A percentile compares a stretch with the other conserved stretches of the same genome.
Conservation (phyloP, 1,140 invertebrate genomes). For the Neodiprion fabricii region DNA sequence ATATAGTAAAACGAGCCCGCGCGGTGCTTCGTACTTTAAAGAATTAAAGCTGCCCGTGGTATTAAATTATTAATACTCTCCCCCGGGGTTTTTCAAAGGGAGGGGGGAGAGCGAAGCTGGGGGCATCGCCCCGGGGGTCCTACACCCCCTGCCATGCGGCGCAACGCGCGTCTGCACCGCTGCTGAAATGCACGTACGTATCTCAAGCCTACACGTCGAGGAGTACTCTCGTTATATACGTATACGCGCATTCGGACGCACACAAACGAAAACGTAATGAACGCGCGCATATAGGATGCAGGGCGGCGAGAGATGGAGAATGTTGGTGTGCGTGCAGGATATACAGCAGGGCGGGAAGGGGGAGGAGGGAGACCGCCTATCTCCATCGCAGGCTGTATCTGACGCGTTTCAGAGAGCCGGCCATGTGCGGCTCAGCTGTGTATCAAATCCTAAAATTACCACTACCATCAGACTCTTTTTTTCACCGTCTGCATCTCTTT, state of each 20-base stretch:
- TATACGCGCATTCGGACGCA: background rate
- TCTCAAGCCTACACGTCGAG: too few relatives aligned
- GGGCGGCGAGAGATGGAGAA: background rate
- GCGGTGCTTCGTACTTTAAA: slow-evolving; percentile 3
- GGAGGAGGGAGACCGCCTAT: slow-evolving; percentile 8
- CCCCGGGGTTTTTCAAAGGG: slow-evolving; percentile 2
- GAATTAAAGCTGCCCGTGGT: slow-evolving; percentile 40
- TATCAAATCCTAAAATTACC: slow-evolving; percentile 54
- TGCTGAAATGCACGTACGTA: slow-evolving; percentile 10
- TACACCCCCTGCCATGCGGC: slow-evolving; percentile 12
- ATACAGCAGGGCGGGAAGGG: too few relatives aligned
- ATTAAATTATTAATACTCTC: slow-evolving; percentile 52
- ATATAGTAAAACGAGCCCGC: background rate
- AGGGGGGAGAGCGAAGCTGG: slow-evolving; percentile 37
- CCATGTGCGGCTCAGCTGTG: slow-evolving; percentile 54
- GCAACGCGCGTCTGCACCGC: slow-evolving; percentile 19
- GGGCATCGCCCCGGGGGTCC: slow-evolving; percentile 47
- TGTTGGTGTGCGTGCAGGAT: too few relatives aligned
- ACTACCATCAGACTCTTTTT: slow-evolving; percentile 14
- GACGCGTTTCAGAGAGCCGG: slow-evolving; percentile 28
- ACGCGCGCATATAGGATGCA: too few relatives aligned
- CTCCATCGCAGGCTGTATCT: slow-evolving; percentile 21
- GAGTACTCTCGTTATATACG: background rate
- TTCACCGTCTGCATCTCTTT: background rate
- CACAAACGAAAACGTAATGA: too few relatives aligned